Evolutionary conservation across 2,113 vertebrate genomes (phyloP).

Genomic region (Microtus richardsoni): DNA sequence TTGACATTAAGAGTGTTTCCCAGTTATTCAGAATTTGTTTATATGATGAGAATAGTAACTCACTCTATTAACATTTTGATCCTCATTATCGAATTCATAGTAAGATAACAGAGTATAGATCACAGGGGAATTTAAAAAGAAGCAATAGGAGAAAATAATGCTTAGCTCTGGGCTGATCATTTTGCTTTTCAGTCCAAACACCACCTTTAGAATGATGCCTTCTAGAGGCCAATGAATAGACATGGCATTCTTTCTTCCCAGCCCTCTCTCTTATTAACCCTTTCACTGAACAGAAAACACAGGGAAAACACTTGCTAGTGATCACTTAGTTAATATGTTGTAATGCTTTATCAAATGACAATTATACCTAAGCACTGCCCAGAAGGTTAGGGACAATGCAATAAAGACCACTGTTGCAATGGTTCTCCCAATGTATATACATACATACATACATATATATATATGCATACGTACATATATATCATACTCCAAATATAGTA

Average conservation of each 20-base stretch:
- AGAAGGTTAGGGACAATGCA: background rate
- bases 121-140: background rate
- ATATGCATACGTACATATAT: too few species aligned
- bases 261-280: background rate
- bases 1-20: background rate
- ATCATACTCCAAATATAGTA: background rate
- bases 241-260: background rate
- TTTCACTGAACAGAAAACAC: background rate
- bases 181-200: background rate
- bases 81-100: background rate
- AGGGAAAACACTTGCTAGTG: background rate
- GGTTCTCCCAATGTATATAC: background rate
- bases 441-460: accelerated
- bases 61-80: slow-evolving; percentile 15
- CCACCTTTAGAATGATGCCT: background rate
- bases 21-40: background rate
- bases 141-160: background rate
- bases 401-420: background rate
- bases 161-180: background rate
- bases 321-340: background rate
- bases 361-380: background rate
- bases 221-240: background rate
- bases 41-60: background rate
- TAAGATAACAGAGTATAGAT: background rate
- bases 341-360: background rate